Percentiles rank a stretch among this genome's conserved stretches.
Evolutionary conservation across 2,113 vertebrate species (phyloP).

Genomic region (Pagrus major): DNA sequence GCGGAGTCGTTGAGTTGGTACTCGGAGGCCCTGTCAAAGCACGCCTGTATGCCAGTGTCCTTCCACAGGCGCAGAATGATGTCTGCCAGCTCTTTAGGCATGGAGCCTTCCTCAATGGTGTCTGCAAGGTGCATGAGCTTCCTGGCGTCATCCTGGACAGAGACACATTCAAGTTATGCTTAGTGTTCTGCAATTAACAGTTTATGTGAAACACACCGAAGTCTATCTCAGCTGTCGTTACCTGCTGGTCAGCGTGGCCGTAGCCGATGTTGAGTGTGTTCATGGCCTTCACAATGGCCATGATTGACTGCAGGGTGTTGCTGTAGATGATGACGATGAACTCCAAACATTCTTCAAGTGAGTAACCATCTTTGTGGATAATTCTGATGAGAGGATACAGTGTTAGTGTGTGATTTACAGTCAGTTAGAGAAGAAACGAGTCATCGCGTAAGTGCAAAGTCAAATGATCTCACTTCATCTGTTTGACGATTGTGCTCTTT

Average conservation of each 20-base stretch:
- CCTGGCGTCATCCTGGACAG: constrained; percentile 91
- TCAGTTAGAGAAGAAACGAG: not conserved
- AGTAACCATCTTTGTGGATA: constrained; percentile 98
- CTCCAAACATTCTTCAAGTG: constrained; percentile 94
- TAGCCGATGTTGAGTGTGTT: constrained; percentile 91
- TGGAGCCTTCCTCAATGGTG: constrained; percentile 95
- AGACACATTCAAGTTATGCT: not conserved
- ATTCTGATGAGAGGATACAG: constrained; percentile 85
- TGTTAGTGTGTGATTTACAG: not conserved
- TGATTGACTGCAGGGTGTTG: constrained; percentile 96
- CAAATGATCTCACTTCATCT: constrained; percentile 94
- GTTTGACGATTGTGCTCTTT: constrained; percentile 99
- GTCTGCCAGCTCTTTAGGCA: constrained; percentile 96
- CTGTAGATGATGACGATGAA: constrained; percentile 97
- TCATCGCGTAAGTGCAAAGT: not conserved
- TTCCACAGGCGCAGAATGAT: constrained; percentile 97
- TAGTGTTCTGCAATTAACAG: too few relatives aligned
- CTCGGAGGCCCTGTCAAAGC: constrained; percentile 95
- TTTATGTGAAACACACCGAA: not conserved
- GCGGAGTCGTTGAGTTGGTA: constrained; percentile 99
- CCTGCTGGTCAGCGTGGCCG: constrained; percentile 91
- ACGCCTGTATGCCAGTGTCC: constrained; percentile 93
- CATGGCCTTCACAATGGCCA: constrained; percentile 97
- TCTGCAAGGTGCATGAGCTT: constrained; percentile 96
- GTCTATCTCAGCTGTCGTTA: constrained; percentile 47